Base-by-base conservation (phyloP, 2,113 vertebrate genomes). In the Hassar affinis region DNA sequence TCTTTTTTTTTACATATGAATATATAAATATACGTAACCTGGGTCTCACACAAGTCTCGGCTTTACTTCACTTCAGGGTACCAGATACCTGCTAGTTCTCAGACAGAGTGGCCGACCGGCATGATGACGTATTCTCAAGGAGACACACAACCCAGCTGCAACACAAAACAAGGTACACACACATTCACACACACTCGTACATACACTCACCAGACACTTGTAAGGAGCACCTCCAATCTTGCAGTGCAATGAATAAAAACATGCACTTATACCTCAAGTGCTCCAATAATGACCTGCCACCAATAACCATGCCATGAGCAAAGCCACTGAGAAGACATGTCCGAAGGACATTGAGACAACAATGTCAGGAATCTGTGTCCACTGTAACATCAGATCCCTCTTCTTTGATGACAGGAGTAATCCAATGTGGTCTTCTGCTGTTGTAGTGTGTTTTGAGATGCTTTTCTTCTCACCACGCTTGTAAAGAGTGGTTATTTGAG, bases 51-150 rank as follows among this genome's bases (percentile, higher is more conserved):
- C 18, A 30, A 42, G 42, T 35, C 47, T 80, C 64, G 15, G 10
- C 42, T 33, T 27, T 52, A 54, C 47, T 66, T 74, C 49, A 74
- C 25, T 74, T 49, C 69, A 94, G 94, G 90, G 38, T 93, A 91
- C 85, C 89, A 90, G 88, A 88, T 91, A 85, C 74, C 89, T 0
- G 89, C 33, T 72, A 91, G 85, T 22, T 82, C 91, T 35, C 91
- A 93, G 79, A 90, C 82, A 61, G 91, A 93, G 57, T 94, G 93
- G 93, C 90, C 90, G 14, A 89, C 89, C 20, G 88, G 91, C 0
- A 87, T 84, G 79, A 90, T 91, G 91, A 87, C 89, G 84, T 94
- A 93, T 88, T 56, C 86, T 79, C 91, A 91, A 83, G 87, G 78
- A 1, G 92, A 92, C 1, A 62, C 82, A 3, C 92, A 93, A 47